phyloP scores from a whole-genome alignment of 2,888 invertebrate species.

The Dorcus parallelipipedus region DNA sequence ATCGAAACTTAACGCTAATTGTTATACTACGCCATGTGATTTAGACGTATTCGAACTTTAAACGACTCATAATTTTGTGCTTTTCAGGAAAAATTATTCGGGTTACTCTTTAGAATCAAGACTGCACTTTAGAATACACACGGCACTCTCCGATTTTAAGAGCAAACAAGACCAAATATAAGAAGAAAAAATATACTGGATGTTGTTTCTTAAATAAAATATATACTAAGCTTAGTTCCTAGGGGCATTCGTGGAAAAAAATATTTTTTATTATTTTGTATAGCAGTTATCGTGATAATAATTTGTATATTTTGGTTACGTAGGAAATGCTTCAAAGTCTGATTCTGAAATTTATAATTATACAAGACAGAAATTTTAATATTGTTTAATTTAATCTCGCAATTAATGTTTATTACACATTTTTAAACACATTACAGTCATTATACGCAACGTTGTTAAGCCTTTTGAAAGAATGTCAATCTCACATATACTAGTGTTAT shows the following conservation, averaged over 20 bases:
- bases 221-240: not conserved
- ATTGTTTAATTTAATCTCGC: no score
- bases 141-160: conserved; percentile 57
- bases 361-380: no score
- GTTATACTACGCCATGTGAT: not conserved
- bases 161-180: conserved; percentile 28
- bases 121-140: conserved; percentile 85
- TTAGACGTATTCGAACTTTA: no score
- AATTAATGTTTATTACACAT: no score
- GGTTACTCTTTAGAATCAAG: conserved; percentile 86
- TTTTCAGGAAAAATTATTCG: conserved; percentile 78
- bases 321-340: no score
- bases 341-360: no score
- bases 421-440: no score
- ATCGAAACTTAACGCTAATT: not conserved
- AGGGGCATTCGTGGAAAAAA: not conserved
- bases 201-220: not conserved
- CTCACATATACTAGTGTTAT: no score
- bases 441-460: no score
- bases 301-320: no score
- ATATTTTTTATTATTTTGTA: not conserved
- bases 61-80: conserved; percentile 8
- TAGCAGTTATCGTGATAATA: no score
- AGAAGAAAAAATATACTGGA: conserved; percentile 1
- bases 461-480: no score